Evolutionary conservation across 1,140 invertebrate species (phyloP).

Genomic region (Pseudomyrmex flavicornis): DNA sequence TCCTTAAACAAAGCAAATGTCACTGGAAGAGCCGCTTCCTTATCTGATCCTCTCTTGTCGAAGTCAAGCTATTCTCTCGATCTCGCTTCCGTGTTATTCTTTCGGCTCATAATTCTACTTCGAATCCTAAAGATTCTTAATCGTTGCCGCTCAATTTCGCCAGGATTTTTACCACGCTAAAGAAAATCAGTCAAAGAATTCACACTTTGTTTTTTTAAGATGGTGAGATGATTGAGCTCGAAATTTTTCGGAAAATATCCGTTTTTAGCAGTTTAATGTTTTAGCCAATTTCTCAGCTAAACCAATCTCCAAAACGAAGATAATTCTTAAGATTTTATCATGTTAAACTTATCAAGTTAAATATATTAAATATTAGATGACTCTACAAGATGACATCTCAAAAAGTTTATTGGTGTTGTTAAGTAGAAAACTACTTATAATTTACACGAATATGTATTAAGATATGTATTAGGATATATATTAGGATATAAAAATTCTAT

Average conservation of each 20-base stretch:
- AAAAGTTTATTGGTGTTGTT: neutral
- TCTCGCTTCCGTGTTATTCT: constrained; percentile 72
- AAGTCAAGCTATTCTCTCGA: constrained; percentile 2
- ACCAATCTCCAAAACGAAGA: constrained; percentile 11
- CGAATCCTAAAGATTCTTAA: neutral
- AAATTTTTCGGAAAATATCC: constrained; percentile 16
- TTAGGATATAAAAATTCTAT: neutral
- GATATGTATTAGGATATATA: neutral
- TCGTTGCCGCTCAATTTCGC: constrained; percentile 8
- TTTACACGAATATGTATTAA: no score
- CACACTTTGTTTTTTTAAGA: constrained; percentile 53
- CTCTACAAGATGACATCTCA: neutral
- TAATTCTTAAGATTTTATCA: constrained; percentile 16
- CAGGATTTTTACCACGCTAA: neutral
- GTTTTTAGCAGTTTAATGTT: constrained; percentile 34
- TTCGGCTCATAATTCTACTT: constrained; percentile 39
- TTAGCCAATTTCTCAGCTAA: constrained; percentile 44
- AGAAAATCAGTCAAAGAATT: neutral
- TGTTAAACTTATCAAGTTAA: constrained; percentile 17
- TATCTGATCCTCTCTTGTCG: constrained; percentile 66
- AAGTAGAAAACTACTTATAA: neutral
- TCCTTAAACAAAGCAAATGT: constrained; percentile 72
- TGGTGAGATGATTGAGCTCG: constrained; percentile 34
- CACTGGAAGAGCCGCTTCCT: constrained; percentile 59
- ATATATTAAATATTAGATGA: neutral